Evolutionary conservation across 2,888 invertebrate genomes (phyloP), one percentile per base, ranked within the genome.

Genomic region (Spodoptera picta): DNA sequence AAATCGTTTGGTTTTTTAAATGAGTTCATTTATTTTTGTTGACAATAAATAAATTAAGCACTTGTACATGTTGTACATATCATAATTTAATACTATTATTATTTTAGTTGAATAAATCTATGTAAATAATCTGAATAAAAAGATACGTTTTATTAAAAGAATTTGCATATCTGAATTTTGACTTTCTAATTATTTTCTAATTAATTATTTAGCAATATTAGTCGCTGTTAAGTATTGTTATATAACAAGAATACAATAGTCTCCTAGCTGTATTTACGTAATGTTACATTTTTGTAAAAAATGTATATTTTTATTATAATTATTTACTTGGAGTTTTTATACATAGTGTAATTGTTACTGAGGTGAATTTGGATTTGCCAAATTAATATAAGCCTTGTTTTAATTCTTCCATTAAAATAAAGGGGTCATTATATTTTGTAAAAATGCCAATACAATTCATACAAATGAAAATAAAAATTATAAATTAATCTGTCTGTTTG

Each of bases 281-380:
- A 89, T 88, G 86, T 91, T 90, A 89, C 88, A 90, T 90, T 90
- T 90, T 89, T 93, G 92, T 93, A 93, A 90, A 92, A 93, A 91
- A 90, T 92, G 92, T 94, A 93, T 93, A 93, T 92, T 92, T 92
- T 91, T 90, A 90, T 91, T 90, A 90, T 90, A 90, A 91, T 90
- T 90, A 88, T 91, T 88, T 91, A 90, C 83, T 87, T 88, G 83
- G 87, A 87, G 86, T 90, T 89, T 79, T 84, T 88, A 90, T 88
- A 88, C 83, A 87, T 89, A 79, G 75, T 90, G 89, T 90, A 90
- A 87, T 88, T 89, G 88, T 91, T 90, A 89, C 66, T 81, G 83
- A 88, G 91, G 91, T 91, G 87, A 93, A 94, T 92, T 90, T 91
- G 88, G 89, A 88, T 91, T 93, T 93, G 93, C 94, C 94, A 94